Percentiles rank a stretch among this genome's conserved stretches.
These are phyloP conservation scores for Zelleria hepariella DNA, from an alignment of 2,888 invertebrate genomes.

Conservation along the genomic window DNA sequence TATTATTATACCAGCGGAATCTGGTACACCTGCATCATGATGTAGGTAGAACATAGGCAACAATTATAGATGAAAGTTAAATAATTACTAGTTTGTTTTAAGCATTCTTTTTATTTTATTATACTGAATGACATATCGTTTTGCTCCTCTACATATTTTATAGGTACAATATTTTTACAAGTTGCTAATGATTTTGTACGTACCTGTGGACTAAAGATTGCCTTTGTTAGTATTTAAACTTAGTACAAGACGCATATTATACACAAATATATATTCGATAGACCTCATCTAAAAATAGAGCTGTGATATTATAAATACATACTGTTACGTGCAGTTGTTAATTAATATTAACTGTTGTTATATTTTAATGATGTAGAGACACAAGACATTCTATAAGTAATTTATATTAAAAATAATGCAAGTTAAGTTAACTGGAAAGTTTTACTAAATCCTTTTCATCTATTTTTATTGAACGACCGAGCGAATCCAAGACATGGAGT, in stretches of 20 bases:
- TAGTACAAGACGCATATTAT: neutral
- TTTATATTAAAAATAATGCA: neutral
- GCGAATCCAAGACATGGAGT: too few species aligned
- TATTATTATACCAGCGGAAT: neutral
- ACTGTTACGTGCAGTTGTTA: neutral
- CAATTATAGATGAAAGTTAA: neutral
- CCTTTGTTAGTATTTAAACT: neutral
- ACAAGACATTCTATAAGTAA: neutral
- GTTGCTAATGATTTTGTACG: too few species aligned
- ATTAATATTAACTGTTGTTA: neutral
- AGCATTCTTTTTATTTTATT: neutral
- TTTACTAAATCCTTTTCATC: too few species aligned
- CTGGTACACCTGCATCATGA: neutral
- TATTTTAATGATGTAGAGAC: neutral
- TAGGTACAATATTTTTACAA: too few species aligned
- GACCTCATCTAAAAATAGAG: conserved; percentile 4
- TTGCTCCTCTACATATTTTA: neutral
- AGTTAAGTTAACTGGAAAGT: too few species aligned
- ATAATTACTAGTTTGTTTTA: neutral
- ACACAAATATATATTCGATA: neutral
- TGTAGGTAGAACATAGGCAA: neutral
- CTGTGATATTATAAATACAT: conserved; percentile 1
- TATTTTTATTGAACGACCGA: too few species aligned
- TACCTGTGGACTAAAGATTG: neutral
- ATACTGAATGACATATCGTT: neutral